Conservation (phyloP, 2,888 invertebrate species). For the Neoitamus cyanurus region DNA sequence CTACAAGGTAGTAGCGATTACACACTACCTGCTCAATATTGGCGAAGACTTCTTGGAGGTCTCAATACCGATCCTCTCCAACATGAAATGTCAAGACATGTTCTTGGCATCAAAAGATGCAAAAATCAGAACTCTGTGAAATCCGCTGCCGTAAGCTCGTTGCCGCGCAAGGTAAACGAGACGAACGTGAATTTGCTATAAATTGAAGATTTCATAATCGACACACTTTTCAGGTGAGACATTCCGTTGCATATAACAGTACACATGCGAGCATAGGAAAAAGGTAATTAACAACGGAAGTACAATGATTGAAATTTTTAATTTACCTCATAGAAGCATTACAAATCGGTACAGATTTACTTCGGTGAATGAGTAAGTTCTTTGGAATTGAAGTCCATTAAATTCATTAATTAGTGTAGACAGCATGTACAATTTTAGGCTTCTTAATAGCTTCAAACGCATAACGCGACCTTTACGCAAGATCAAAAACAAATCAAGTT, state of each 20-base stretch:
- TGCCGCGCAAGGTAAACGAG: background rate
- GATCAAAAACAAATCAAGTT: no score
- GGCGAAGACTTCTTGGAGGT: background rate
- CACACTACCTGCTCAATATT: background rate
- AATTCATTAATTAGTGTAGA: background rate
- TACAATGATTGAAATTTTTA: background rate
- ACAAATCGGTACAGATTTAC: no score
- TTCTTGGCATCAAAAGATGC: background rate
- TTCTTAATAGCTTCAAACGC: no score
- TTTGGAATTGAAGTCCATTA: background rate
- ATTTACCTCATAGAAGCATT: no score
- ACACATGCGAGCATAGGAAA: background rate
- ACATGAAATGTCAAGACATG: slow-evolving; percentile 28
- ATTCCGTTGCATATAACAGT: background rate
- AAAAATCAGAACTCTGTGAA: background rate
- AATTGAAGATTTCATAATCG: background rate
- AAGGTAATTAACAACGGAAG: background rate
- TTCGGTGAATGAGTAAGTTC: no score
- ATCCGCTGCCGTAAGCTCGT: background rate
- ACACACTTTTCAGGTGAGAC: background rate
- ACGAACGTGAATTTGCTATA: background rate
- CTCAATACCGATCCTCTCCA: background rate
- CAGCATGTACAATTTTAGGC: background rate
- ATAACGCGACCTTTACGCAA: no score
- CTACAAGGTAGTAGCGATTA: background rate